These are phyloP conservation scores for Sinocyclocheilus anshuiensis DNA, from an alignment of 2,113 vertebrate genomes.

Conservation along the genomic window DNA sequence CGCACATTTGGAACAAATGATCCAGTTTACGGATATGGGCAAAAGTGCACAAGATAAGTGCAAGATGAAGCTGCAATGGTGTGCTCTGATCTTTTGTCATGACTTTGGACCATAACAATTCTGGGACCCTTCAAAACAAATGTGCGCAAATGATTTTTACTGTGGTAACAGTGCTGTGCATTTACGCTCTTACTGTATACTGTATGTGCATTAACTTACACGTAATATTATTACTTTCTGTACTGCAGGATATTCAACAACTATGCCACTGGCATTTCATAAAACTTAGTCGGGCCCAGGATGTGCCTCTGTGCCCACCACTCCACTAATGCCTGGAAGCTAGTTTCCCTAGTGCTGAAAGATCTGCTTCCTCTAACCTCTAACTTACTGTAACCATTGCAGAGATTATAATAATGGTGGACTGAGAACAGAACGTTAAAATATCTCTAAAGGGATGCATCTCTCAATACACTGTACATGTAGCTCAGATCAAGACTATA, in stretches of 20 bases:
- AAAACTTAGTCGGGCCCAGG: not conserved
- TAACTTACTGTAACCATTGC: not conserved
- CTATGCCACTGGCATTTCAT: no score
- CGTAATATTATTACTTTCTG: not conserved
- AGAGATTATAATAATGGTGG: not conserved
- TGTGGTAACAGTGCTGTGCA: no score
- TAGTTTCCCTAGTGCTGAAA: not conserved
- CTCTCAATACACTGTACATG: not conserved
- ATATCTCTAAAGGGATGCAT: no score
- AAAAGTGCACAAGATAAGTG: not conserved
- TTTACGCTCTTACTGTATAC: not conserved
- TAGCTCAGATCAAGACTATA: not conserved
- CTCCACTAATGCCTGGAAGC: conserved; percentile 5
- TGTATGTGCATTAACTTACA: not conserved
- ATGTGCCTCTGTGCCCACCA: not conserved
- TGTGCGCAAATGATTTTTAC: not conserved
- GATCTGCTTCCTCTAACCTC: not conserved
- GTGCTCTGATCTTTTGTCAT: not conserved
- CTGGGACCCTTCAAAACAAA: not conserved
- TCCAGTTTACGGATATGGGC: not conserved
- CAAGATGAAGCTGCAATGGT: not conserved
- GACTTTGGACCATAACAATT: not conserved
- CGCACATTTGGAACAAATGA: not conserved
- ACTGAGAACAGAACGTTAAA: not conserved
- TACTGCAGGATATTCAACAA: no score